These are phyloP conservation scores for Cossypha polioptera DNA, from an alignment of 2,797 vertebrate species.

Conservation along the genomic window DNA sequence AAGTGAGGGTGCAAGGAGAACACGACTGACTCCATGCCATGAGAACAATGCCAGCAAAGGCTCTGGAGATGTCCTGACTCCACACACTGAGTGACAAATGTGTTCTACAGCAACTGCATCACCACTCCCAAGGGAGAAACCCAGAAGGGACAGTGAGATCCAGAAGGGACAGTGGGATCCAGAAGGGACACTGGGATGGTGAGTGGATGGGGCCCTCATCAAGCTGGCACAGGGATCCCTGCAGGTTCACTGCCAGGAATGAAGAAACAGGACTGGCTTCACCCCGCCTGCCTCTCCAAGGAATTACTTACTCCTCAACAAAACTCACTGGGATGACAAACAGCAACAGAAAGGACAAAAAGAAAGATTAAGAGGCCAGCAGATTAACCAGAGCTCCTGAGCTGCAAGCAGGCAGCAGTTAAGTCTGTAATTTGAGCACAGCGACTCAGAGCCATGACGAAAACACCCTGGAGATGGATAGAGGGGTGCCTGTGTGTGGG, in stretches of 20 bases:
- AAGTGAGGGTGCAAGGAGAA: not conserved
- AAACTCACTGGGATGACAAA: not conserved
- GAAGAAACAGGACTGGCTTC: not conserved
- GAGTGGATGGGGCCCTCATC: not conserved
- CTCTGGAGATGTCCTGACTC: not conserved
- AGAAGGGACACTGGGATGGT: not conserved
- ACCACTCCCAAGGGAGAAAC: not conserved
- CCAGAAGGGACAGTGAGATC: not conserved
- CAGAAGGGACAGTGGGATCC: not conserved
- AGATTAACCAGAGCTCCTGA: constrained; percentile 71
- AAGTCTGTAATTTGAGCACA: constrained; percentile 36
- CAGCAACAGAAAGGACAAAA: constrained; percentile 23
- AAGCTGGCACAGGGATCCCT: rapidly evolving
- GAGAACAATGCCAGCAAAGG: not conserved
- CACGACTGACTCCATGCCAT: rapidly evolving
- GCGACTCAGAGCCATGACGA: not conserved
- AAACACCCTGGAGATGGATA: not conserved
- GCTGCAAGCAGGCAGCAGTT: constrained; percentile 79
- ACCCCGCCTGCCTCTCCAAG: not conserved
- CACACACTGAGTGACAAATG: not conserved
- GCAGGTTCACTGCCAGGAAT: rapidly evolving
- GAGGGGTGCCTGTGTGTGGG: not conserved
- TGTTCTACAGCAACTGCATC: not conserved
- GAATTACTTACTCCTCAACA: not conserved
- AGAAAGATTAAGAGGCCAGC: constrained; percentile 42